Percentiles rank a stretch among this genome's conserved stretches.
These are phyloP conservation scores for Pecten maximus DNA, from an alignment of 2,888 invertebrate species.

Conservation along the genomic window DNA sequence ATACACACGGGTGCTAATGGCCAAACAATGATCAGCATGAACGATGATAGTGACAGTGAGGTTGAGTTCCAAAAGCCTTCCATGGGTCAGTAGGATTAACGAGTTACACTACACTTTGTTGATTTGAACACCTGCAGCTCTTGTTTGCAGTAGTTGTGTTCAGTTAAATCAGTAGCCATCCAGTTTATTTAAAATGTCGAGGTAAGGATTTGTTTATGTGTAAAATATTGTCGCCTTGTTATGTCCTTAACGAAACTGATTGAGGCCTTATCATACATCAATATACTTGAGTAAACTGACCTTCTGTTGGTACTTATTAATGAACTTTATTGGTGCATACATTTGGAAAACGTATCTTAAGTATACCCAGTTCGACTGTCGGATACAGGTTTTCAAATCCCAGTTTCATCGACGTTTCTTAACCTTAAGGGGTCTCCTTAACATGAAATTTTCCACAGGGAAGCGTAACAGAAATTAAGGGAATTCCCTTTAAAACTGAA, in stretches of 20 bases:
- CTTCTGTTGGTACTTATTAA: neutral
- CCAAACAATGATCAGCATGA: slow-evolving; percentile 69
- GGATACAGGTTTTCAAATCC: too few species aligned
- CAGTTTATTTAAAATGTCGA: neutral
- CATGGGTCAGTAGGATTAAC: neutral
- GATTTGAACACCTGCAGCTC: neutral
- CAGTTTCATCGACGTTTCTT: too few species aligned
- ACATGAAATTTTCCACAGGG: too few species aligned
- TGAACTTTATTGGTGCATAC: too few species aligned
- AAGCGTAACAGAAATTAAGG: too few species aligned
- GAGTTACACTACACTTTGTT: neutral
- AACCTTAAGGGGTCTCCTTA: too few species aligned
- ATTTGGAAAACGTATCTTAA: too few species aligned
- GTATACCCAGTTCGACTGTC: too few species aligned
- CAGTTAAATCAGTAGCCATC: neutral
- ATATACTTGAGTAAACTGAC: neutral
- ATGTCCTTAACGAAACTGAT: slow-evolving; percentile 5
- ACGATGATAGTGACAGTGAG: slow-evolving; percentile 73
- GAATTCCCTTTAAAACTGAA: too few species aligned
- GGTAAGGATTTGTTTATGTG: neutral
- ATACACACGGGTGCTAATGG: slow-evolving; percentile 72
- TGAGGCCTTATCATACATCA: neutral
- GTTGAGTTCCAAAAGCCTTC: slow-evolving; percentile 69
- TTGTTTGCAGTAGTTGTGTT: neutral
- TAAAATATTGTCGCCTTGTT: neutral